Evolutionary conservation across 2,113 vertebrate species (phyloP).

Genomic region (Phycodurus eques): DNA sequence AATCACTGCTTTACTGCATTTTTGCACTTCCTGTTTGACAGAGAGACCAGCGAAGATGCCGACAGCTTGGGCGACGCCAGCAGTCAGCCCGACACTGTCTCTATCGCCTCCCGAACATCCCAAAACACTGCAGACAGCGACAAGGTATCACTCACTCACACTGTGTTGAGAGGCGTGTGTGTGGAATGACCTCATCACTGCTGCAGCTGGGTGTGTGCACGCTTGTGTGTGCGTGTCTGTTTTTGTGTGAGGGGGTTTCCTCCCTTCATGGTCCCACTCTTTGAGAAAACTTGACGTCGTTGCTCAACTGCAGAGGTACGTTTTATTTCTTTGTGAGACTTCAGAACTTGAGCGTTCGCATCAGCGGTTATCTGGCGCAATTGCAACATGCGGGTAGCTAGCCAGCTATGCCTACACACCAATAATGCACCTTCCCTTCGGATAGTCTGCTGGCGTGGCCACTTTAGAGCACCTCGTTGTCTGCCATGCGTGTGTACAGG

Average conservation of each 20-base stretch:
- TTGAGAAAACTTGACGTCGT: slow-evolving; percentile 1
- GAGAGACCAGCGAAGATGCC: slow-evolving; percentile 90
- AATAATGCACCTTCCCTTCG: too few species aligned
- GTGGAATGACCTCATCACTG: slow-evolving; percentile 54
- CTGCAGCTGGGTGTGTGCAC: slow-evolving; percentile 49
- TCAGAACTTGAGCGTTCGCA: neutral
- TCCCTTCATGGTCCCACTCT: slow-evolving; percentile 5
- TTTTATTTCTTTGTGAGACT: slow-evolving; percentile 24
- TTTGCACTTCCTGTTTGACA: slow-evolving; percentile 45
- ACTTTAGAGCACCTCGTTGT: too few species aligned
- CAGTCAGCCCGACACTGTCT: slow-evolving; percentile 97
- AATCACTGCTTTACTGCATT: neutral
- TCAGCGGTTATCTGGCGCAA: too few species aligned
- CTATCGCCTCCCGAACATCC: slow-evolving; percentile 94
- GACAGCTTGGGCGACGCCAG: slow-evolving; percentile 97
- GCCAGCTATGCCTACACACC: too few species aligned
- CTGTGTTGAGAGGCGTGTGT: slow-evolving; percentile 45
- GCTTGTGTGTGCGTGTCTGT: slow-evolving; percentile 15
- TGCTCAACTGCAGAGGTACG: slow-evolving; percentile 41
- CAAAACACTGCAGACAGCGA: slow-evolving; percentile 98
- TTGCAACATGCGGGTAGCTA: too few species aligned
- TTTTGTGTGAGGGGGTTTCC: slow-evolving; percentile 45
- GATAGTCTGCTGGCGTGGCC: too few species aligned
- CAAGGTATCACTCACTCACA: slow-evolving; percentile 78
- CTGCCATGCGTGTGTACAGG: neutral